Base-by-base conservation (phyloP, 2,888 invertebrate species). In the Myopa testacea region DNA sequence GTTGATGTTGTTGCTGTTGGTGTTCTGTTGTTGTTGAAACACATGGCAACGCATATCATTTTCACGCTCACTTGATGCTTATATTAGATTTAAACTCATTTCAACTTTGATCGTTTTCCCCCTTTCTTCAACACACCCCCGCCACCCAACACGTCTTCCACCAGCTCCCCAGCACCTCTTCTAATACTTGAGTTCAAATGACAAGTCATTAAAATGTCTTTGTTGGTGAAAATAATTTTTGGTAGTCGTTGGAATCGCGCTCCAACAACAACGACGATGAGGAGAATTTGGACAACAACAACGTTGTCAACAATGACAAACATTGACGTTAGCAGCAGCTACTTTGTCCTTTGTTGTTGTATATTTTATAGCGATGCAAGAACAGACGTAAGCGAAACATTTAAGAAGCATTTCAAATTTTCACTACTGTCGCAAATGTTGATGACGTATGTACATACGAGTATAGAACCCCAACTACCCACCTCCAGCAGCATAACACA, bases 101-200 rank as follows among this genome's bases (percentile, higher is more conserved):
- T 63, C 26, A 37, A 63, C 34, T 52, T 69, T 26, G 26, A 69
- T 45, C 14, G 69, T 69, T 50, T 45, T 69, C 26, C 69, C 45
- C 69, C 10, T 69, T 69, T 69, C 50, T 50, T 12, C 19, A 7
- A 14, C 10, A 6, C 10, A 1, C 45, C 6, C n/a, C n/a, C n/a
- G n/a, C n/a, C n/a, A n/a, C n/a, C n/a, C n/a, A n/a, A 38, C 45
- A 45, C 45, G 3, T 3, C 45, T 45, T 45, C 26, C 26, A 26
- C 26, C 26, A 26, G 26, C 26, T 55, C 16, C 12, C 55, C 16
- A 55, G 10, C 10, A 55, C 1, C 10, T 14, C 16, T 55, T 55
- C 16, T 55, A 55, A 55, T 55, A 55, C 16, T 55, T 55, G 55
- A 55, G 16, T 55, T 55, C 12, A 60, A 60, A 26, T 60, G 60